Evolutionary conservation across 2,113 vertebrate genomes (phyloP), one percentile per base, ranked within the genome.

Genomic region (Ceratotherium simum): DNA sequence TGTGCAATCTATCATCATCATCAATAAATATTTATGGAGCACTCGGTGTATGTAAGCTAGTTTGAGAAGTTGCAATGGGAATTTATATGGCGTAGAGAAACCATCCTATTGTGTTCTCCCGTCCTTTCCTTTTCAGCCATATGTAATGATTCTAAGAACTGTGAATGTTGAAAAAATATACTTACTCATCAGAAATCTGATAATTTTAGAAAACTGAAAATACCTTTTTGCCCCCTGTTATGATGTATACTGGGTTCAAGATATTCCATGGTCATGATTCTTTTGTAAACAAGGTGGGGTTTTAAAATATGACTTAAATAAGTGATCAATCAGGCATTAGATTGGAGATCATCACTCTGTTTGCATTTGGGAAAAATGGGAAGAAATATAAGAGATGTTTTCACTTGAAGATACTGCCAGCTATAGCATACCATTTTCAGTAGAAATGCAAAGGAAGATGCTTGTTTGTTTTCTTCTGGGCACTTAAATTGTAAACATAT

Each of bases 1-100:
- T 92, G 36, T 79, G 70, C 84, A 80, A 76, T 94, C 86, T 67
- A 82, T 96, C 95, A 97, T 86, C 82, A 98, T 87, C 83, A 96
- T 54, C 91, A 92, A 81, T 83, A 93, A 95, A 69, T 90, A 96
- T 93, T 89, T 93, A 75, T 23, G 12, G 78, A 96, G 70, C 31
- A 20, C 39, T 95, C 12, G 0, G 12, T 79, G 14, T 89, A 58
- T 56, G 2, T 83, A 64, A 83, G 56, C 69, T 83, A 89, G 69
- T 72, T 95, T 89, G 11, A 82, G 69, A 97, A 80, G 65, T 54
- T 96, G n/a, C 25, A 62, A 39, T 70, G 56, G 84, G 48, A 92
- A 97, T 91, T 95, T 96, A 86, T 86, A 73, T 17, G n/a, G 67
- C 48, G 72, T 27, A 75, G n/a, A 78, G 21, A 95, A 92, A 85